phyloP scores from a whole-genome alignment of 2,888 invertebrate species.

The Petrolisthes cinctipes region DNA sequence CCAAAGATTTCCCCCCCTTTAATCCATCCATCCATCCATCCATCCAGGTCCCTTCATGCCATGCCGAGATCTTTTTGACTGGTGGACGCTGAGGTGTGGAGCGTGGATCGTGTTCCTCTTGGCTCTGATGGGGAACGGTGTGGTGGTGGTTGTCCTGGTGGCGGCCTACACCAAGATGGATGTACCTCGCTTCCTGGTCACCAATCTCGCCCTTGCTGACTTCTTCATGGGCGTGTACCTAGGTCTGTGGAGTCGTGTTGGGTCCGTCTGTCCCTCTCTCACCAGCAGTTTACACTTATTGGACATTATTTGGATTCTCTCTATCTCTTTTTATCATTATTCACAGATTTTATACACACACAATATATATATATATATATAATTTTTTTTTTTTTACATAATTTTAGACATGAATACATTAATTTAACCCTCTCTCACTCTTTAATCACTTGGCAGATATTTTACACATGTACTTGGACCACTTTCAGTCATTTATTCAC shows the following conservation, averaged over 20 bases:
- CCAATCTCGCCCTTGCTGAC: slow-evolving; percentile 96
- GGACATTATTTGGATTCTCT: background rate
- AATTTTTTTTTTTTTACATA: too few species aligned
- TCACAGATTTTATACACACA: too few species aligned
- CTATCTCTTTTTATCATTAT: too few species aligned
- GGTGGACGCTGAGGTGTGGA: slow-evolving; percentile 97
- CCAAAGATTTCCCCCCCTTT: background rate
- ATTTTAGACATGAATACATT: too few species aligned
- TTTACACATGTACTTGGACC: too few species aligned
- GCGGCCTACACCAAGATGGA: slow-evolving; percentile 94
- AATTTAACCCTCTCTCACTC: too few species aligned
- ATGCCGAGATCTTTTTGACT: slow-evolving; percentile 95
- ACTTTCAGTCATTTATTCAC: too few species aligned
- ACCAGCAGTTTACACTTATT: background rate
- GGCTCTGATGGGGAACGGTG: slow-evolving; percentile 95
- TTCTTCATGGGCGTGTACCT: slow-evolving; percentile 97
- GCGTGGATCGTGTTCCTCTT: slow-evolving; percentile 97
- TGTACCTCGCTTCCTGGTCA: slow-evolving; percentile 95
- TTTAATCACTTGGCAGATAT: too few species aligned
- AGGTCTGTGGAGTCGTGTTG: slow-evolving; percentile 72
- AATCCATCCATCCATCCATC: background rate
- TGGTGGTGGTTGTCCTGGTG: slow-evolving; percentile 92
- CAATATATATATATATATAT: too few species aligned
- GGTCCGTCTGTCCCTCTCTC: background rate
- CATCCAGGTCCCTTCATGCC: slow-evolving; percentile 90